A percentile compares a stretch with the other conserved stretches of the same genome.
Conservation (phyloP, 2,797 vertebrate genomes). For the Mormyrops boulengeri region DNA sequence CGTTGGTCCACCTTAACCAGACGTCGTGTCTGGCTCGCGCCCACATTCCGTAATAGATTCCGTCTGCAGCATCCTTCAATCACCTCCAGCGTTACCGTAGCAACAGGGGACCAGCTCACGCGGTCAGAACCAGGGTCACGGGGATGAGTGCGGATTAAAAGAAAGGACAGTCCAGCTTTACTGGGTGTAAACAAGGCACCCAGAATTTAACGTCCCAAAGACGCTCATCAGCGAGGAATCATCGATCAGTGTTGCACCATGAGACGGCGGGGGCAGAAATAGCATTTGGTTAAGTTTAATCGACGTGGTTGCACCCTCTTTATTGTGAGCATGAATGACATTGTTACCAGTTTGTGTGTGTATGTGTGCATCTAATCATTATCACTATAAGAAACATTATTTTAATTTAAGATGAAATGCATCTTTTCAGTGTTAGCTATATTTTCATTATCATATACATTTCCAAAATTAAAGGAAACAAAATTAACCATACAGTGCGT, state of each 20-base stretch:
- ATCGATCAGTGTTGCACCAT: neutral
- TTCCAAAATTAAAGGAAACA: neutral
- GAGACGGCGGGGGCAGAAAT: neutral
- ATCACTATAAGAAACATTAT: neutral
- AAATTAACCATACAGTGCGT: neutral
- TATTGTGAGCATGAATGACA: neutral
- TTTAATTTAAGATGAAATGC: neutral
- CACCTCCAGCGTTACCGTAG: constrained; percentile 37
- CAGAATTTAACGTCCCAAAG: neutral
- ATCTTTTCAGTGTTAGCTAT: neutral
- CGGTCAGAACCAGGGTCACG: constrained; percentile 23
- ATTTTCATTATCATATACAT: neutral
- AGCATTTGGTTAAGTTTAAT: neutral
- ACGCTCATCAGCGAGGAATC: neutral
- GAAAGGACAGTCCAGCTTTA: neutral
- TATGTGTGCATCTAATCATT: neutral
- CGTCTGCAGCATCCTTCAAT: constrained; percentile 38
- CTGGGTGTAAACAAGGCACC: neutral
- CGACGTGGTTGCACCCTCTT: neutral
- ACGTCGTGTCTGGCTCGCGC: constrained; percentile 9
- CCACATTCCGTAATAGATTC: constrained; percentile 38
- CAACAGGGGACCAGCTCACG: constrained; percentile 32
- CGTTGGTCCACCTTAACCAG: constrained; percentile 44
- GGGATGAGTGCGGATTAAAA: constrained; percentile 13
- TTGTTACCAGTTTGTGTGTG: neutral